A percentile compares a stretch with the other conserved stretches of the same genome.
These are phyloP conservation scores for Hydropsyche betteni DNA, from an alignment of 2,888 invertebrate genomes.

Conservation along the genomic window DNA sequence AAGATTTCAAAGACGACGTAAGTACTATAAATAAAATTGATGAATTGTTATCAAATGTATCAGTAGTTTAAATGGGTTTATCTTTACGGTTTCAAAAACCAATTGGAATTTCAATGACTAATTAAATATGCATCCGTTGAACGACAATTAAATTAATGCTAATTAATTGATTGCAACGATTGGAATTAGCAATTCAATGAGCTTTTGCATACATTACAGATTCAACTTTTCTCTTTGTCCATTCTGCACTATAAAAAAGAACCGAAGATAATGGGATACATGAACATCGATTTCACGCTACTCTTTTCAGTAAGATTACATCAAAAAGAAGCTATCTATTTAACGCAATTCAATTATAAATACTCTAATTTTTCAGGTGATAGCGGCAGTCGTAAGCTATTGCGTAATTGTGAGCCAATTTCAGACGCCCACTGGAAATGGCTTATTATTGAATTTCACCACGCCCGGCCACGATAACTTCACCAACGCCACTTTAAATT, in stretches of 20 bases:
- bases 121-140: no score
- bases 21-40: background rate
- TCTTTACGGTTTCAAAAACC: no score
- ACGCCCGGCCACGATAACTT: background rate
- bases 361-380: conserved; percentile 36
- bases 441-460: background rate
- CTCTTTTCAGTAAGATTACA: conserved; percentile 44
- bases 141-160: background rate
- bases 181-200: conserved; percentile 12
- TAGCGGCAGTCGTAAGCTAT: conserved; percentile 37
- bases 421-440: conserved; percentile 27
- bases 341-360: background rate
- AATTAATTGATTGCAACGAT: conserved; percentile 4
- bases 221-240: conserved; percentile 44
- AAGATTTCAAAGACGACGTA: conserved; percentile 42
- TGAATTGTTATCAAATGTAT: no score
- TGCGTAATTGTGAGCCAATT: conserved; percentile 46
- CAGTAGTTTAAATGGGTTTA: no score
- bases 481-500: background rate
- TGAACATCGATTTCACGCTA: conserved; percentile 33
- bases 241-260: conserved; percentile 44
- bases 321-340: background rate
- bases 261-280: conserved; percentile 37
- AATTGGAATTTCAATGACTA: no score
- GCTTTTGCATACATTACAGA: conserved; percentile 31